Percentiles rank a stretch among this genome's conserved stretches.
These are phyloP conservation scores for Phenganax marumi DNA, from an alignment of 92 coral and sea anemone species.

Conservation along the genomic window DNA sequence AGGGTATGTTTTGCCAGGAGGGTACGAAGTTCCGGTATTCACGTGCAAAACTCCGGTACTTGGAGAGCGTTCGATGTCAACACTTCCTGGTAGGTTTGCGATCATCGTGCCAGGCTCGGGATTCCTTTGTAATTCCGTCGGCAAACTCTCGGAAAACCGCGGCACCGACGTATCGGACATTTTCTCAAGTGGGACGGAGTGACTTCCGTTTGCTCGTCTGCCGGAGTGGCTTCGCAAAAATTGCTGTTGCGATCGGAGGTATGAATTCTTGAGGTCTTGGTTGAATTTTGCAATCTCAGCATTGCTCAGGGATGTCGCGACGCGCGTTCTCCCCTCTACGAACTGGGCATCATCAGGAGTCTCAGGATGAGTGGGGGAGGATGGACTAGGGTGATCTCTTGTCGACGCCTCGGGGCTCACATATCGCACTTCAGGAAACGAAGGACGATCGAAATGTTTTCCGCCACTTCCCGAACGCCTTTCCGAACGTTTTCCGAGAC, in stretches of 20 bases:
- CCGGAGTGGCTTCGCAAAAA: constrained; percentile 26
- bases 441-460: constrained; percentile 10
- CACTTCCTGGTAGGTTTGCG: constrained; percentile 28
- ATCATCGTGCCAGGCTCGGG: constrained; percentile 16
- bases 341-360: background rate
- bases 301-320: background rate
- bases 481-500: constrained; percentile 1
- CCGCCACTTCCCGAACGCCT: constrained; percentile 27
- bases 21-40: background rate
- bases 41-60: background rate
- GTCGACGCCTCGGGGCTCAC: constrained; percentile 3
- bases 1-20: no score
- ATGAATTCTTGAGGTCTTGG: constrained; percentile 31
- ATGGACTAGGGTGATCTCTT: background rate
- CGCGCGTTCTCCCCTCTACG: background rate
- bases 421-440: constrained; percentile 17
- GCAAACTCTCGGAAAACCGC: background rate
- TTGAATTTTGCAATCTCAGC: constrained; percentile 40
- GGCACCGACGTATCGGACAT: background rate
- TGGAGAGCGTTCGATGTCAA: constrained; percentile 6
- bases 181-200: constrained; percentile 8
- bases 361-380: background rate
- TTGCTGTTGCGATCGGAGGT: constrained; percentile 31
- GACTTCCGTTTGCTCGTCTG: constrained; percentile 30
- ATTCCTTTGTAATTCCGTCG: constrained; percentile 8